phyloP scores from a whole-genome alignment of 2,113 vertebrate genomes.

The Dipodomys spectabilis region DNA sequence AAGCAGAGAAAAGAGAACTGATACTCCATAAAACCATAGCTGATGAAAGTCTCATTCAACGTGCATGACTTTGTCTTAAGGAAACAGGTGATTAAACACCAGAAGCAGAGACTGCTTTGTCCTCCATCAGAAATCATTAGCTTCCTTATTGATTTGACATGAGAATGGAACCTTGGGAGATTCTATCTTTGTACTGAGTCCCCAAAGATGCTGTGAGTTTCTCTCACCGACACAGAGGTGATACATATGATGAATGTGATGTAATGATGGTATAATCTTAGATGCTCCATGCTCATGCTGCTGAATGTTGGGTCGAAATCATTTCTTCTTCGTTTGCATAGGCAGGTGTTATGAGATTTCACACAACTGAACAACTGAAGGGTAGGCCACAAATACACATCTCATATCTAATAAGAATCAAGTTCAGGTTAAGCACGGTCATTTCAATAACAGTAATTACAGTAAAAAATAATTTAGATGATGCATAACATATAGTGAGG shows the following conservation, averaged over 20 bases:
- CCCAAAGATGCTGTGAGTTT: constrained; percentile 28
- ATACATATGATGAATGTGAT: background rate
- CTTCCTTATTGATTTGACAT: background rate
- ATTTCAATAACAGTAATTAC: constrained; percentile 26
- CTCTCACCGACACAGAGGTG: background rate
- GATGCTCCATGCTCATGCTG: background rate
- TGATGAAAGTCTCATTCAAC: background rate
- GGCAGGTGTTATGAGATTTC: constrained; percentile 10
- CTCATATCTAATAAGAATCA: background rate
- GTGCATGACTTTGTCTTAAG: background rate
- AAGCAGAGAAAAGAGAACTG: background rate
- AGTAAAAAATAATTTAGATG: constrained; percentile 37
- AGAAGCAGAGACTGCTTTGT: background rate
- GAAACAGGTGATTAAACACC: background rate
- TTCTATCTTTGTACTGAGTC: constrained; percentile 3
- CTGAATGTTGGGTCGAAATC: background rate
- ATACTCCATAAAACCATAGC: background rate
- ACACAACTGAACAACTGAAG: background rate
- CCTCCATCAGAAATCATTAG: constrained; percentile 9
- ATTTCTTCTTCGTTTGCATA: background rate
- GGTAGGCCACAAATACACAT: background rate
- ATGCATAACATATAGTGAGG: background rate
- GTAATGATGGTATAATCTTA: background rate
- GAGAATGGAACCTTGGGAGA: background rate
- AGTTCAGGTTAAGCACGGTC: background rate